Evolutionary conservation across 1,140 invertebrate genomes (phyloP).

Genomic region (Popillia japonica): DNA sequence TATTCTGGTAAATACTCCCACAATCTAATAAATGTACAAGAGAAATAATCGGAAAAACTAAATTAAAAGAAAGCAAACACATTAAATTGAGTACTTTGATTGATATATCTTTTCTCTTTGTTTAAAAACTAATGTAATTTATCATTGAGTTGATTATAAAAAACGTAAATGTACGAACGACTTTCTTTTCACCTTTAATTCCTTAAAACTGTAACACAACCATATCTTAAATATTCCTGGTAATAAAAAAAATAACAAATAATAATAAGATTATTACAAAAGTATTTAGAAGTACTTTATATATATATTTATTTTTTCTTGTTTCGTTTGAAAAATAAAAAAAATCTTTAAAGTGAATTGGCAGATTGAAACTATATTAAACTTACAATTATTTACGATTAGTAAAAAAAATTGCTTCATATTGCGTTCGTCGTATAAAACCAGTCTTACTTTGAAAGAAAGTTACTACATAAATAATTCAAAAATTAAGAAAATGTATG

Average conservation of each 20-base stretch:
- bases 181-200: conserved; percentile 25
- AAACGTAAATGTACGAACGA: conserved; percentile 15
- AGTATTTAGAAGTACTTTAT: neutral
- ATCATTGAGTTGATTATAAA: conserved; percentile 29
- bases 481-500: neutral
- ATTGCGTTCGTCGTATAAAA: conserved; percentile 30
- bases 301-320: neutral
- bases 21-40: conserved; percentile 25
- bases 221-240: conserved; percentile 35
- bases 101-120: neutral
- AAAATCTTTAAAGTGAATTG: conserved; percentile 38
- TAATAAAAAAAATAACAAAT: conserved; percentile 36
- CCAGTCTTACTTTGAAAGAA: conserved; percentile 21
- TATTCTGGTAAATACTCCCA: conserved; percentile 29
- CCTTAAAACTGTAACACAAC: conserved; percentile 37
- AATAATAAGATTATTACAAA: conserved; percentile 23
- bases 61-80: conserved; percentile 27
- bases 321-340: neutral
- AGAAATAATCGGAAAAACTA: neutral
- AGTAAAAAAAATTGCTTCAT: conserved; percentile 15
- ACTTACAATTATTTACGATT: conserved; percentile 17
- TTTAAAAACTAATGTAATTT: conserved; percentile 22
- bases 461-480: neutral
- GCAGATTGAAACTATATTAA: conserved; percentile 33
- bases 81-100: conserved; percentile 4